Evolutionary conservation across 2,113 vertebrate species (phyloP).

Genomic region (Acanthochromis polyacanthus): DNA sequence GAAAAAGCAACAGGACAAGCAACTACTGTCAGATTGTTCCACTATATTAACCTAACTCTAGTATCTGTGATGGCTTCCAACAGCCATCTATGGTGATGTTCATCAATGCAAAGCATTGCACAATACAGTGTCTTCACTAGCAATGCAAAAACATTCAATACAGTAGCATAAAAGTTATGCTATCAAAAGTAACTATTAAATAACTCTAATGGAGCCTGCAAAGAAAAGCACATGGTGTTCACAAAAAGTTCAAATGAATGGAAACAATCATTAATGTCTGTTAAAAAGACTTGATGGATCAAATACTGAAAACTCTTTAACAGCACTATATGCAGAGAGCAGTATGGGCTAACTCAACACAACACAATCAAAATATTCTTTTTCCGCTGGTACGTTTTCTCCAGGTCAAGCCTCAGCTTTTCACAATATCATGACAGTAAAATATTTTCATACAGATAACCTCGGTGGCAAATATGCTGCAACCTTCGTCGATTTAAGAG

Average conservation of each 20-base stretch:
- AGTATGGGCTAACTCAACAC: conserved; percentile 41
- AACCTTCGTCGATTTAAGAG: conserved; percentile 10
- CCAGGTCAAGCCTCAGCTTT: conserved; percentile 39
- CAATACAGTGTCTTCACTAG: conserved; percentile 74
- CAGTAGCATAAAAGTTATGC: conserved; percentile 61
- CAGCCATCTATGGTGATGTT: conserved; percentile 54
- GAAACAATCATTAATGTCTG: conserved; percentile 68
- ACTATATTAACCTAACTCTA: conserved; percentile 71
- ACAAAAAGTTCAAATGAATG: conserved; percentile 62
- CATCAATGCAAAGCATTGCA: conserved; percentile 63
- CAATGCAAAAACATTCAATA: conserved; percentile 78
- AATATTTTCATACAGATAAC: conserved; percentile 49
- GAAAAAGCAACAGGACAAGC: conserved; percentile 73
- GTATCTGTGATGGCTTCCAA: conserved; percentile 37
- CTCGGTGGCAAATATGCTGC: conserved; percentile 29
- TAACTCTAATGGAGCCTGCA: conserved; percentile 37
- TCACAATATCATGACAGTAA: conserved; percentile 51
- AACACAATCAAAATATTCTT: conserved; percentile 15
- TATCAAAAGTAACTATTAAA: conserved; percentile 49
- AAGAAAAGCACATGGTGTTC: conserved; percentile 59
- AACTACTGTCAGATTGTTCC: conserved; percentile 65
- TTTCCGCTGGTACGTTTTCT: conserved; percentile 62
- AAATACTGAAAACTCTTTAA: conserved; percentile 46
- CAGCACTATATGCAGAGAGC: conserved; percentile 58
- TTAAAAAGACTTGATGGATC: conserved; percentile 40